Evolutionary conservation across 2,113 vertebrate genomes (phyloP).

Genomic region (Suricata suricatta): DNA sequence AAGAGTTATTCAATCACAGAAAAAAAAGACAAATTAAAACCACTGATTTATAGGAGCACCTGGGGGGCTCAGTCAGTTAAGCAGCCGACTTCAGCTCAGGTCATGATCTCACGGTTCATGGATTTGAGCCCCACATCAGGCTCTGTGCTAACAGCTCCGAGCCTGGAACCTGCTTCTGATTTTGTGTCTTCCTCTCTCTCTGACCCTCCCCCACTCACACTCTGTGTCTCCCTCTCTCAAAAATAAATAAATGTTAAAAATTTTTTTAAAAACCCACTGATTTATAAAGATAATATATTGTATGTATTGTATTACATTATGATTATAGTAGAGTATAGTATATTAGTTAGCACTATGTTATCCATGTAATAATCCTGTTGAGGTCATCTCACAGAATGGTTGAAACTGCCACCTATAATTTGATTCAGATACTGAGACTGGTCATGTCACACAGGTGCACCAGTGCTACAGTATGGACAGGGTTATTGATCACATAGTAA

Average conservation of each 20-base stretch:
- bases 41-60: background rate
- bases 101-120: no score
- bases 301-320: background rate
- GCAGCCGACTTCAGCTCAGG: no score
- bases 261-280: background rate
- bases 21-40: background rate
- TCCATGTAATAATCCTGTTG: background rate
- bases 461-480: background rate
- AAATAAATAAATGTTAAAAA: no score
- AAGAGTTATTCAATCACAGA: background rate
- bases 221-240: no score
- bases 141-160: no score
- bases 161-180: no score
- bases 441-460: background rate
- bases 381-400: background rate
- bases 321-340: no score
- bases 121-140: no score
- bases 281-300: background rate
- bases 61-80: no score
- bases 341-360: background rate
- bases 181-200: no score
- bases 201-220: no score
- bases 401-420: background rate
- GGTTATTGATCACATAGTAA: no score
- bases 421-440: background rate